Conservation (phyloP, 2,113 vertebrate species). For the Vulpes vulpes region DNA sequence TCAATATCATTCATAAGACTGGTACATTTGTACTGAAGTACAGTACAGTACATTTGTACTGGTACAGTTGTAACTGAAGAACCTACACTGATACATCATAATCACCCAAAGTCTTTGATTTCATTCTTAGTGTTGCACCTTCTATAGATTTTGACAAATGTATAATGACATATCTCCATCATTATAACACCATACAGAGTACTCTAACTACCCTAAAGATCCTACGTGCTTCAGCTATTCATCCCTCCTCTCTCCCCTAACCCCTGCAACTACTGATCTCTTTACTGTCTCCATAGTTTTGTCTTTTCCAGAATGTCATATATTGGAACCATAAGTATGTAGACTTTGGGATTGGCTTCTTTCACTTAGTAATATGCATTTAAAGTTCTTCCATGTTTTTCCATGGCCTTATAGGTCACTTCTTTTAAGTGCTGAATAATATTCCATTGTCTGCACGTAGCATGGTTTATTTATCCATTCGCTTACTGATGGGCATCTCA, state of each 20-base stretch:
- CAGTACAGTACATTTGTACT: not conserved
- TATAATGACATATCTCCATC: not conserved
- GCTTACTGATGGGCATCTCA: not conserved
- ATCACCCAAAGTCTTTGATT: not conserved
- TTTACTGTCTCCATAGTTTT: not conserved
- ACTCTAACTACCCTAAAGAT: not conserved
- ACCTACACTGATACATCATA: not conserved
- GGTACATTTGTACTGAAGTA: not conserved
- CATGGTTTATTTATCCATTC: not conserved
- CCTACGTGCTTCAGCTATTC: not conserved
- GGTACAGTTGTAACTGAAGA: not conserved
- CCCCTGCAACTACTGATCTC: not conserved
- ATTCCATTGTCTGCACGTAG: not conserved
- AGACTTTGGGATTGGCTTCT: not conserved
- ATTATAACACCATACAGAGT: not conserved
- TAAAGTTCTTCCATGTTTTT: not conserved
- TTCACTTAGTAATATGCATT: conserved; percentile 15
- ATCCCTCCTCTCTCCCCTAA: not conserved
- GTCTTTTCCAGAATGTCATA: not conserved
- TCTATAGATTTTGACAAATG: not conserved
- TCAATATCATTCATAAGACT: not conserved
- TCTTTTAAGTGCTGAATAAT: not conserved
- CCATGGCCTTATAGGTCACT: not conserved
- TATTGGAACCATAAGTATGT: not conserved
- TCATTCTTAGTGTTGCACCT: not conserved